Evolutionary conservation across 2,797 vertebrate genomes (phyloP), one percentile per base, ranked within the genome.

Genomic region (Telmatherina bonti): DNA sequence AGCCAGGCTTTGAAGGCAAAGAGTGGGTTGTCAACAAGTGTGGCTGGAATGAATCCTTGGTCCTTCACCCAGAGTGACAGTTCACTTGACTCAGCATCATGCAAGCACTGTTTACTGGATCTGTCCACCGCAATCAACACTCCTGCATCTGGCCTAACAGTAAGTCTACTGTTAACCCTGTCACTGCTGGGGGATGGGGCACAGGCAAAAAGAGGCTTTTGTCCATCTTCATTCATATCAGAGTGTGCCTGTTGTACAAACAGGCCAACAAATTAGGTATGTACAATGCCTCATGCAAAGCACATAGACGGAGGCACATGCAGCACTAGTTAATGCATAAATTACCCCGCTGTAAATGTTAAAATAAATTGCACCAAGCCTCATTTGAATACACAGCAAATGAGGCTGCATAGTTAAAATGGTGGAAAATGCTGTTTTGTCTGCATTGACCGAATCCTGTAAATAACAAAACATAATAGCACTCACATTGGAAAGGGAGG

Each of bases 41-140:
- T 72, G 86, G 76, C 84, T 78, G 27, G 72, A 85, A 72, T 78
- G 82, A 88, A 84, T 79, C 88, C 51, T 27, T 41, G 62, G 87
- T 72, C 84, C 86, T 84, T 90, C 86, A 89, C 83, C 77, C 77
- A 38, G 53, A 84, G 81, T 82, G 88, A 92, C 88, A 91, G 80
- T 79, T 70, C 67, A 64, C 78, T 91, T 93, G 91, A 93, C 88
- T 92, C 93, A 91, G 92, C 92, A 86, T 81, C 76, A 67, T 38
- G 27, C 61, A 76, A 72, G 9, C 78, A 3, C 68, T 88, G 89
- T 92, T 91, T 91, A 90, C 88, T 73, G 76, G 84, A 78, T 81
- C 90, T 89, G 91, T 93, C 92, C 79, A 64, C 87, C 72, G n/a
- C 88, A 79, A 88, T 92, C 91, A 91, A 84, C 88, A 89, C 77